Base-by-base conservation (phyloP, 1,140 invertebrate genomes). In the Panagrolaimus sp. region DNA sequence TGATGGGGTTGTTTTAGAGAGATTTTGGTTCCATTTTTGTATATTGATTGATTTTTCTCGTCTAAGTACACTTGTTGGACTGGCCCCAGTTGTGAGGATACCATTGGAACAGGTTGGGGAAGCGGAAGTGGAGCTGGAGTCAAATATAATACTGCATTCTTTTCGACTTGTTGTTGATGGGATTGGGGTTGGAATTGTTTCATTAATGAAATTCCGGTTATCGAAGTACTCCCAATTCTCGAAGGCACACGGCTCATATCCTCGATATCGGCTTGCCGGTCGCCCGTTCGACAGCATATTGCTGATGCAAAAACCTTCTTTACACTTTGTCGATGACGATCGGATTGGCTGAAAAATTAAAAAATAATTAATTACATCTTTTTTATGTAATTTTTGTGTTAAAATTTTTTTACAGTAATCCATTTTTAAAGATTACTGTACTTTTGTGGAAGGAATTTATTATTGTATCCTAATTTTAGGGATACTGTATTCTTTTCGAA, bases 301-400 rank as follows among this genome's bases (percentile, higher is more conserved):
- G 21, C 52, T 21, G 28, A 58, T 21, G 21, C 21, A 28, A 58
- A 58, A 58, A 58, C 52, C 28, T 58, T 58, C 52, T 28, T 58
- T 58, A 21, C 52, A 28, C 52, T 28, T 21, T 21, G 52, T 28
- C 21, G 52, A 58, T 28, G 52, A 58, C 10, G 52, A 58, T 26
- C 52, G 52, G 12, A 58, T 28, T 26, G 52, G 52, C 52, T 58
- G 17, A 14, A 58, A 58, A 58, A 14, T 15, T 1, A 6, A 58
- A 1, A 2, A 2, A 58, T 52, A 10, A 58, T 8, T 26, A 5
- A 17, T 52, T 52, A 12, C 0, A 12, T 52, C n/a, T 38, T 38
- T 38, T 38, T 38, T 4, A 38, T 38, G 7, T 4, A 38, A 38
- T 38, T 38, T 38, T 38, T 38, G 32, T 38, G 32, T 38, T 38